Evolutionary conservation across 92 coral and sea anemone species (phyloP), one percentile per base, ranked within the genome.

Genomic region (Paramuricea clavata): DNA sequence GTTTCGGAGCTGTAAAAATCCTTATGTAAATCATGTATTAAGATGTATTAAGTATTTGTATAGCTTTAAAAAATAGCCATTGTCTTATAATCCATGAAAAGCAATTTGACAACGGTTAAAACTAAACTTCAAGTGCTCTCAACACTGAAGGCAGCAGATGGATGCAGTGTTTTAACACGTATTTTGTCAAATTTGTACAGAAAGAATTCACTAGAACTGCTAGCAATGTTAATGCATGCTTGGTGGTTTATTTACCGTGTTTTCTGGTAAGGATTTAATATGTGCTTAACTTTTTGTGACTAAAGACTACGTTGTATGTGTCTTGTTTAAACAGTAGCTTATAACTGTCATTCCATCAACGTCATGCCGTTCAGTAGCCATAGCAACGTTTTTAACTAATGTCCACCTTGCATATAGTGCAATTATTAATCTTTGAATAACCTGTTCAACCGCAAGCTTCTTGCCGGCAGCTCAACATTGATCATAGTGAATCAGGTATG

Each of bases 361-460:
- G 44, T 49, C 62, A 27, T 32, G 32, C 27, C 8, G 49, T 57
- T 35, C 28, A 79, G 56, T 39, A 10, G 8, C 84, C 84, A 31
- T 79, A 69, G 50, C 52, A 79, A 79, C 84, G 22, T 21, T 15
- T 19, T 60, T 43, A 4, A 33, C 68, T 76, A 25, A 61, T 61
- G 49, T 59, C 84, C 54, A 79, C 67, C 57, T 79, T 59, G 73
- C 19, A 79, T 79, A n/a, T n/a, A 59, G 60, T 60, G 57, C 72
- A 79, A 59, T 79, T 59, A 79, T 33, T 41, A 34, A 56, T 79
- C 17, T 79, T 79, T 79, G 73, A 79, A 34, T 26, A 41, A 79
- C 71, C 84, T 61, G 69, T 76, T 26, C 67, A 50, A 54, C 26
- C 11, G 41, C 62, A 76, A 49, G 15, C 82, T 50, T 76, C 41